A percentile compares a stretch with the other conserved stretches of the same genome.
phyloP scores from a whole-genome alignment of 2,888 invertebrate species.

The Thelaira solivaga region DNA sequence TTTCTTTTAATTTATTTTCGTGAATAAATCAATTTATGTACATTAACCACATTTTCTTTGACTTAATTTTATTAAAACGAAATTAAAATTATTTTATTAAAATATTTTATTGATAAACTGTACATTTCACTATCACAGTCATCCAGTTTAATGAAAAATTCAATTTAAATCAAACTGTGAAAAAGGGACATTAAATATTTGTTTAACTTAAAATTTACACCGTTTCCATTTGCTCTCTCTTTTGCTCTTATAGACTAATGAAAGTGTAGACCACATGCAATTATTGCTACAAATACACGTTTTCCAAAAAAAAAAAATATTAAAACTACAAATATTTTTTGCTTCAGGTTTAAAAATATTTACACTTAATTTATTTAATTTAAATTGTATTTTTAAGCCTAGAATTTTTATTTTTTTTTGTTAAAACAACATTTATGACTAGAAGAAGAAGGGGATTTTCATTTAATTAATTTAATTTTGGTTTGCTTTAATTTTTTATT shows the following conservation, averaged over 20 bases:
- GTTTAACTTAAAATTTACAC: slow-evolving; percentile 27
- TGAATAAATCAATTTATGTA: no score
- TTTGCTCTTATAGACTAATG: slow-evolving; percentile 3
- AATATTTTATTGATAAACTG: slow-evolving; percentile 57
- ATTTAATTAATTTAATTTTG: background rate
- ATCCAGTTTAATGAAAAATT: slow-evolving; percentile 68
- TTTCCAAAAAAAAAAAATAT: slow-evolving; percentile 5
- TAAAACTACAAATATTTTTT: background rate
- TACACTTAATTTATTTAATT: slow-evolving; percentile 43
- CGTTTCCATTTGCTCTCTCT: slow-evolving; percentile 34
- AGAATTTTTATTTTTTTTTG: slow-evolving; percentile 32
- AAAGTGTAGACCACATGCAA: slow-evolving; percentile 29
- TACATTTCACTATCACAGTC: slow-evolving; percentile 76
- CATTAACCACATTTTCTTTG: slow-evolving; percentile 4
- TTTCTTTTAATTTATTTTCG: no score
- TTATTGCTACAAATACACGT: slow-evolving; percentile 65
- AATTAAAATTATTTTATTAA: slow-evolving; percentile 44
- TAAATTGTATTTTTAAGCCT: slow-evolving; percentile 53
- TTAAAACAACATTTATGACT: slow-evolving; percentile 60
- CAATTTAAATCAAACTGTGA: slow-evolving; percentile 60
- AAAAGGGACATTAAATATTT: slow-evolving; percentile 40
- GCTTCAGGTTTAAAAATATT: slow-evolving; percentile 33
- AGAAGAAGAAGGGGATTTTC: slow-evolving; percentile 53
- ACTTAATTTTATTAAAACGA: background rate
- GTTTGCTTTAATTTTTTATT: background rate